Evolutionary conservation across 2,888 invertebrate species (phyloP), one percentile per base, ranked within the genome.

Genomic region (Cremastinae sp.): DNA sequence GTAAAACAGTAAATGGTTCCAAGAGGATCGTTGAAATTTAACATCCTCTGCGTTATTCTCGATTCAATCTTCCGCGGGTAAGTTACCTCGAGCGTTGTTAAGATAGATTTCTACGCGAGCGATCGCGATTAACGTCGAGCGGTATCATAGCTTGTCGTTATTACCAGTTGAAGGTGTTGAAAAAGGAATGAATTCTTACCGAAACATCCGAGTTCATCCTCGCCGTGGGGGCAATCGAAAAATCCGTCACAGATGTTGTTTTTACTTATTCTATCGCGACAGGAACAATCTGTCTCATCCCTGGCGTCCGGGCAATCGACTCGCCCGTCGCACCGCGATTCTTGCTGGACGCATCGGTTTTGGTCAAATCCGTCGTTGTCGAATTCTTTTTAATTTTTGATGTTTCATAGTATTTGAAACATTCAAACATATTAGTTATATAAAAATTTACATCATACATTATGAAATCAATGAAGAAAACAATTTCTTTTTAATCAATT

Each of bases 181-280:
- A 12, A 12, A 59, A 14, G 1, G 10, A 37, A 47, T 41, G 10
- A 0, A 43, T 39, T 10, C 85, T 90, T 90, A 95, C 96, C 95
- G 85, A 93, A 93, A 86, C 96, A 96, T 16, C 93, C 95, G 83
- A 94, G 90, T 90, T 96, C 96, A 83, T 96, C 96, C 90, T 95
- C 95, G 16, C 94, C 95, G 81, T 93, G 92, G 0, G 96, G 96
- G 87, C 96, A 96, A 85, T 96, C 96, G 55, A 93, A 93, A 84
- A 94, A 96, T 12, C 95, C 95, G 88, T 97, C 97, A 84, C 97
- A 97, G 0, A 94, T 87, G 79, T 95, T 92, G 1, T 92, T 90
- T 53, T 90, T 90, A 12, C 92, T 92, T 9, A 96, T 91, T 71
- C 95, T 92, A n/a, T 93, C 91, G 72, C 92, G 93, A 85, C 97